Percentiles rank a stretch among this genome's conserved stretches.
Conservation (phyloP, 2,888 invertebrate genomes). For the Lasioglossum zephyrum region DNA sequence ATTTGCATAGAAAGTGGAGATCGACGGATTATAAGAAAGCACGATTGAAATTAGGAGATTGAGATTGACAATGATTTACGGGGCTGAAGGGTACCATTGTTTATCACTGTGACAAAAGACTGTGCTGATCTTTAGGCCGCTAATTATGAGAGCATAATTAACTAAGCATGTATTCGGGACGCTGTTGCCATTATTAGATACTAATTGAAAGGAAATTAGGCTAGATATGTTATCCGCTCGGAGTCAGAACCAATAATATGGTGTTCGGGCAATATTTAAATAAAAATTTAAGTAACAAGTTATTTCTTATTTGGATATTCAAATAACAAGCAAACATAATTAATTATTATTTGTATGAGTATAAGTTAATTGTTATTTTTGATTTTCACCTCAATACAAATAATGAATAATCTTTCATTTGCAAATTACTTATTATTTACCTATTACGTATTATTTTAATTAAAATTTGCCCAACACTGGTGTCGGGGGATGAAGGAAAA, state of each 20-base stretch:
- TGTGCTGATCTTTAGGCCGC: slow-evolving; percentile 9
- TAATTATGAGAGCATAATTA: slow-evolving; percentile 39
- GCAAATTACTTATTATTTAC: too few relatives aligned
- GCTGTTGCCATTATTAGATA: slow-evolving; percentile 21
- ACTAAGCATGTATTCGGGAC: neutral
- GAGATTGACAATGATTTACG: slow-evolving; percentile 30
- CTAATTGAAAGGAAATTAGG: slow-evolving; percentile 28
- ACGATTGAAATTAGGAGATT: slow-evolving; percentile 26
- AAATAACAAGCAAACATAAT: too few relatives aligned
- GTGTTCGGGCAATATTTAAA: too few relatives aligned
- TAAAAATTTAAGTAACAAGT: too few relatives aligned
- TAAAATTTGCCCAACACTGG: too few relatives aligned
- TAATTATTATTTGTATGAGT: too few relatives aligned
- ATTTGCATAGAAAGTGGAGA: slow-evolving; percentile 22
- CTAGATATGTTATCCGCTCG: neutral
- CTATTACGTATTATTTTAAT: too few relatives aligned
- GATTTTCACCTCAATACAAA: too few relatives aligned
- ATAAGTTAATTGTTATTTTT: too few relatives aligned
- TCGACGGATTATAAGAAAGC: neutral
- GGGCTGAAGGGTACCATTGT: slow-evolving; percentile 24
- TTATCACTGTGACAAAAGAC: neutral
- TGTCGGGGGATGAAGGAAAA: neutral
- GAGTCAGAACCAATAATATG: neutral
- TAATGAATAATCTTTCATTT: too few relatives aligned
- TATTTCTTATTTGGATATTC: too few relatives aligned